Evolutionary conservation across 1,140 invertebrate genomes (phyloP).

Genomic region (Drosophila jambulina): DNA sequence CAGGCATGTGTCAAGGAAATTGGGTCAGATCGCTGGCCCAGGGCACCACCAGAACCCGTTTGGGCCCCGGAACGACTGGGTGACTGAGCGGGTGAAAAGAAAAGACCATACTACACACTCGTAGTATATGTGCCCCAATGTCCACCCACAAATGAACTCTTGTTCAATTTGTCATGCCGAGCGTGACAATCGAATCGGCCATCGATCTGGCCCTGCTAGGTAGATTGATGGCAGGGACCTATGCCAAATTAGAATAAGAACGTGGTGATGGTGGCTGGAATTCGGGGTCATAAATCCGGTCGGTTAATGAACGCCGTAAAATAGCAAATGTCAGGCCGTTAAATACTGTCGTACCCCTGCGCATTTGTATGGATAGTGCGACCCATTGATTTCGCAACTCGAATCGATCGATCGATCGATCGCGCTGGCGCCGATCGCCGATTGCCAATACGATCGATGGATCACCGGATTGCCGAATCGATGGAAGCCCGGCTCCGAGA

Average conservation of each 20-base stretch:
- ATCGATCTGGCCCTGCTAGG: constrained; percentile 58
- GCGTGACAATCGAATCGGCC: constrained; percentile 54
- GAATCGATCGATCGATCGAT: constrained; percentile 26
- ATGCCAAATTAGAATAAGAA: constrained; percentile 74
- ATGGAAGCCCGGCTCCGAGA: constrained; percentile 22
- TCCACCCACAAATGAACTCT: constrained; percentile 74
- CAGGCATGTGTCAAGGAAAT: constrained; percentile 83
- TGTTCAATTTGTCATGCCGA: constrained; percentile 67
- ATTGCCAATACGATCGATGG: constrained; percentile 13
- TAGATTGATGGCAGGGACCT: constrained; percentile 64
- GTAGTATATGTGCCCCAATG: neutral
- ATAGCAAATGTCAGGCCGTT: constrained; percentile 45
- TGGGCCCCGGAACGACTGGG: constrained; percentile 4
- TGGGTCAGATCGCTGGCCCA: constrained; percentile 64
- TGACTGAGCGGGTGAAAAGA: constrained; percentile 52
- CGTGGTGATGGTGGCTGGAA: constrained; percentile 47
- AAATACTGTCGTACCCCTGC: constrained; percentile 10
- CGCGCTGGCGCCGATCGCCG: constrained; percentile 9
- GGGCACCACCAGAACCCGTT: constrained; percentile 70
- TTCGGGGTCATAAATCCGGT: constrained; percentile 65
- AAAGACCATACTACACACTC: constrained; percentile 7
- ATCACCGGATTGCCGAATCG: constrained; percentile 7
- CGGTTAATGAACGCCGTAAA: constrained; percentile 73
- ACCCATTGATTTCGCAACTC: constrained; percentile 67
- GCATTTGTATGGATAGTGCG: constrained; percentile 49